Percentiles rank a stretch among this genome's conserved stretches.
Conservation (phyloP, 2,113 vertebrate genomes). For the Sylvia atricapilla region DNA sequence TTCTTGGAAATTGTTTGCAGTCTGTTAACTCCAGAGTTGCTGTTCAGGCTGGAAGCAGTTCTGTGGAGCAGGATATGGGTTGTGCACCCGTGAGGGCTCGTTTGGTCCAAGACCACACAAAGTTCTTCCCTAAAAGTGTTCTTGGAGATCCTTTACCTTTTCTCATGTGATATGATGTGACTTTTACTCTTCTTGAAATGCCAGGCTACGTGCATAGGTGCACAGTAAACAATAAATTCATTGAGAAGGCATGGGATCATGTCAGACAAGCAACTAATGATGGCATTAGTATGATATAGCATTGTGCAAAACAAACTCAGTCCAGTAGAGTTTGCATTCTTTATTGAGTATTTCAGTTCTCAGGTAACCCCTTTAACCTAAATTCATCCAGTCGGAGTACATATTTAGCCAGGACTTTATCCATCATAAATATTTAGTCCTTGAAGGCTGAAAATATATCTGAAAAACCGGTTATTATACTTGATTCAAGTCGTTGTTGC, state of each 20-base stretch:
- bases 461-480: neutral
- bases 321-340: neutral
- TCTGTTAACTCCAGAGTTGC: neutral
- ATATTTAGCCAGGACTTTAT: neutral
- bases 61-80: neutral
- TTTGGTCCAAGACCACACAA: neutral
- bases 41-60: neutral
- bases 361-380: neutral
- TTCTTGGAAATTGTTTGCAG: neutral
- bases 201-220: neutral
- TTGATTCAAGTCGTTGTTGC: neutral
- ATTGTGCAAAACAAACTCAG: neutral
- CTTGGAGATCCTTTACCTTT: neutral
- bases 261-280: neutral
- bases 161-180: accelerated
- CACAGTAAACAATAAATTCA: neutral
- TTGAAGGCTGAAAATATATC: neutral
- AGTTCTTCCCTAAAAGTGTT: neutral
- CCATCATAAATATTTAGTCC: neutral
- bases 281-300: neutral
- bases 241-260: neutral
- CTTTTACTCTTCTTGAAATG: neutral
- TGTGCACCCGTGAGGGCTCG: accelerated
- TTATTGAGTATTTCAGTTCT: neutral
- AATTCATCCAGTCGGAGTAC: neutral